A percentile compares a stretch with the other conserved stretches of the same genome.
These are phyloP conservation scores for Drosophila recens DNA, from an alignment of 2,888 invertebrate genomes.

Conservation along the genomic window DNA sequence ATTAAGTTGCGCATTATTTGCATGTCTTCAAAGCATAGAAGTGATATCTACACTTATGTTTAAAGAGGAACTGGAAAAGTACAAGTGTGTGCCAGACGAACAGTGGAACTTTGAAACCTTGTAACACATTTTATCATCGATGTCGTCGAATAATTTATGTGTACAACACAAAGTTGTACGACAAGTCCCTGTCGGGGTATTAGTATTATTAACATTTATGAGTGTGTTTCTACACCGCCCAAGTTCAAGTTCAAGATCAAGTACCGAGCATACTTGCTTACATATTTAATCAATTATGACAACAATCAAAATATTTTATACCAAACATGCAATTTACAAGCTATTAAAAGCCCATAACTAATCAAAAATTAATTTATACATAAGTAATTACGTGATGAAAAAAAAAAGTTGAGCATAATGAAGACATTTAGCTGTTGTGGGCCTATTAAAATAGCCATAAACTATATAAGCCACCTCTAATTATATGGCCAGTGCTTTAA, in stretches of 20 bases:
- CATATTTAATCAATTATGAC: slow-evolving; percentile 51
- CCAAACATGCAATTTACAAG: slow-evolving; percentile 44
- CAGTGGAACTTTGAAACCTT: slow-evolving; percentile 37
- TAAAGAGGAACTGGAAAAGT: background rate
- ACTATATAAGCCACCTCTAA: slow-evolving; percentile 38
- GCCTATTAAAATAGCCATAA: slow-evolving; percentile 36
- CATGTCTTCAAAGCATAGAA: too few relatives aligned
- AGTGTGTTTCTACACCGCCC: slow-evolving; percentile 26
- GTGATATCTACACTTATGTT: background rate
- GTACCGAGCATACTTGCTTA: slow-evolving; percentile 24
- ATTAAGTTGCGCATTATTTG: too few relatives aligned
- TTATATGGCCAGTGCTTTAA: slow-evolving; percentile 36
- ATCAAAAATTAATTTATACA: slow-evolving; percentile 19
- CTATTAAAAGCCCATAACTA: slow-evolving; percentile 59
- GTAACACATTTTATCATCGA: slow-evolving; percentile 55
- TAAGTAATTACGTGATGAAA: slow-evolving; percentile 11
- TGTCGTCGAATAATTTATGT: slow-evolving; percentile 32
- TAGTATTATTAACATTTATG: slow-evolving; percentile 26
- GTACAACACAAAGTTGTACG: slow-evolving; percentile 13
- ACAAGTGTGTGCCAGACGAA: slow-evolving; percentile 10
- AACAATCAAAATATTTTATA: slow-evolving; percentile 51
- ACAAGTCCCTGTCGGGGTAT: slow-evolving; percentile 22
- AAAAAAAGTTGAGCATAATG: slow-evolving; percentile 45
- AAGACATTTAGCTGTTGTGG: slow-evolving; percentile 50
- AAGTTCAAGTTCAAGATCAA: slow-evolving; percentile 64